A percentile compares a stretch with the other conserved stretches of the same genome.
Evolutionary conservation across 2,888 invertebrate species (phyloP).

Genomic region (Therioaphis trifolii): DNA sequence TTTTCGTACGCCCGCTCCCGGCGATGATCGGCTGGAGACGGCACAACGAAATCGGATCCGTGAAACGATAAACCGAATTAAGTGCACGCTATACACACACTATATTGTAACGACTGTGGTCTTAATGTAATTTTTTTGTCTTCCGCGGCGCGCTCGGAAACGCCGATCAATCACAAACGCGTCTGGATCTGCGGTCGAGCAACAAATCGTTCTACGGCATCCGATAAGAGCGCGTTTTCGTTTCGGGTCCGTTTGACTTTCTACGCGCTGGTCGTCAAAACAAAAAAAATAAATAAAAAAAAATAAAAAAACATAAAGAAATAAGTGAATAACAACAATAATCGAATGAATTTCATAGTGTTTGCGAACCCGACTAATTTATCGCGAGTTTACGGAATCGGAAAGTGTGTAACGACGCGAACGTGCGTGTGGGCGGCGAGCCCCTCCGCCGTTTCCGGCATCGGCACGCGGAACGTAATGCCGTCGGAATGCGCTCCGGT

Average conservation of each 20-base stretch:
- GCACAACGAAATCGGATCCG: not conserved
- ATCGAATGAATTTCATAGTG: too few species aligned
- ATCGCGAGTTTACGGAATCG: not conserved
- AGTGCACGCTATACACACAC: too few species aligned
- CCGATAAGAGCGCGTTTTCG: not conserved
- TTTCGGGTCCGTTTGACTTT: not conserved
- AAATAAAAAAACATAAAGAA: too few species aligned
- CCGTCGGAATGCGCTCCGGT: slow-evolving; percentile 11
- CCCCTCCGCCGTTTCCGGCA: too few species aligned
- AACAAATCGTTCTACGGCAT: not conserved
- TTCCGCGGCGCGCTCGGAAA: too few species aligned
- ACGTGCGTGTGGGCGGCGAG: too few species aligned
- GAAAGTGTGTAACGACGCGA: slow-evolving; percentile 18
- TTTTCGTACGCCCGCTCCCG: too few species aligned
- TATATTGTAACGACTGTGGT: too few species aligned
- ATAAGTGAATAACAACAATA: too few species aligned
- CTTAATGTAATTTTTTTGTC: too few species aligned
- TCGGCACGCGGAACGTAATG: slow-evolving; percentile 7
- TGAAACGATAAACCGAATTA: slow-evolving; percentile 14
- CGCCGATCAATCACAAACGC: not conserved
- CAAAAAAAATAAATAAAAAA: too few species aligned
- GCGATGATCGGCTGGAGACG: not conserved
- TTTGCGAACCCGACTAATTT: not conserved
- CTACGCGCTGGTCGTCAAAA: too few species aligned
- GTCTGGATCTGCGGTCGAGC: not conserved